Percentiles rank a stretch among this genome's conserved stretches.
These are phyloP conservation scores for Paraplagusia blochii DNA, from an alignment of 2,113 vertebrate species.

Conservation along the genomic window DNA sequence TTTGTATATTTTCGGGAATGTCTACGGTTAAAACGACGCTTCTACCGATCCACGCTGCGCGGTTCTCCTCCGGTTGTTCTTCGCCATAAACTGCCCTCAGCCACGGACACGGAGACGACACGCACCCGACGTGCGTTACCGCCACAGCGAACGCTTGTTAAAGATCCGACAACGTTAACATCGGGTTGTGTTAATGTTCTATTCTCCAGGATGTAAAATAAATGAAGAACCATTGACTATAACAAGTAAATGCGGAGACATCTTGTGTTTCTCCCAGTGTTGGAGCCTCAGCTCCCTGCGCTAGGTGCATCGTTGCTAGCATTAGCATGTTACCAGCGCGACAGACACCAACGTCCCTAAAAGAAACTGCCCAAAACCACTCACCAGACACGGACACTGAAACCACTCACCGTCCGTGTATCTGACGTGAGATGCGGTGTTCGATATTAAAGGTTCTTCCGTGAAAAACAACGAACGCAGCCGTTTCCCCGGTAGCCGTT, in stretches of 20 bases:
- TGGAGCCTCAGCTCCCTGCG: slow-evolving; percentile 29
- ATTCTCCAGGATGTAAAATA: background rate
- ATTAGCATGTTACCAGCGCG: slow-evolving; percentile 37
- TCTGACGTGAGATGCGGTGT: fast-evolving
- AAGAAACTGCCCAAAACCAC: background rate
- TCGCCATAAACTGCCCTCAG: background rate
- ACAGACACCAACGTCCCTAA: background rate
- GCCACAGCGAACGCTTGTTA: background rate
- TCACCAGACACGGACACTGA: fast-evolving
- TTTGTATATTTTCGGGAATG: too few relatives aligned
- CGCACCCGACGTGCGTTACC: background rate
- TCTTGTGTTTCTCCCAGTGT: slow-evolving; percentile 53
- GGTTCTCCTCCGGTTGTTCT: background rate
- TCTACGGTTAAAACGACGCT: too few relatives aligned
- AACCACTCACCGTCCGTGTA: fast-evolving
- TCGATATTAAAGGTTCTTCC: fast-evolving
- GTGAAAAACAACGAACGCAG: fast-evolving
- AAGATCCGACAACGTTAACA: too few relatives aligned
- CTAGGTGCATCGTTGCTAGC: slow-evolving; percentile 35
- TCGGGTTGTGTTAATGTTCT: background rate
- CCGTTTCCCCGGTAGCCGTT: slow-evolving; percentile 23
- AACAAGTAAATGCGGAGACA: slow-evolving; percentile 48
- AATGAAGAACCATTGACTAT: slow-evolving; percentile 4
- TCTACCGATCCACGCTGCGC: too few relatives aligned
- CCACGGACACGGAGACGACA: background rate